phyloP scores from a whole-genome alignment of 1,140 invertebrate genomes.

The Bombus superbus region DNA sequence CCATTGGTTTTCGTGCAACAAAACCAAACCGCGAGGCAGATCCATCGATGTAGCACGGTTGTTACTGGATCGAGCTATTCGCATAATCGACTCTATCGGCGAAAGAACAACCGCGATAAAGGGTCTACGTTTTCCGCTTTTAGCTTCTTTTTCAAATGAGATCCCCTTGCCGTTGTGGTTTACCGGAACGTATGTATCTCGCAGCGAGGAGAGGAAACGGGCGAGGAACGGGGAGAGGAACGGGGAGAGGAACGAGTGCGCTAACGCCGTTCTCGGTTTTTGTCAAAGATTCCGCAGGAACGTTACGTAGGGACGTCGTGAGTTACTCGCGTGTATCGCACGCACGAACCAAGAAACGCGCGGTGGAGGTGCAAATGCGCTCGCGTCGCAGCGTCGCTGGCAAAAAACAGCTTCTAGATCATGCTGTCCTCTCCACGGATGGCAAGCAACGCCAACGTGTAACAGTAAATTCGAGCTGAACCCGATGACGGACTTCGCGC shows the following conservation, averaged over 20 bases:
- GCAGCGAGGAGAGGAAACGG: not conserved
- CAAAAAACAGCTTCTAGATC: slow-evolving; percentile 26
- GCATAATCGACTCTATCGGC: not conserved
- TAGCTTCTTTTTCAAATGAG: not conserved
- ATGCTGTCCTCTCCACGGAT: slow-evolving; percentile 25
- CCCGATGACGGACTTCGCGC: slow-evolving; percentile 36
- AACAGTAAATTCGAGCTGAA: slow-evolving; percentile 35
- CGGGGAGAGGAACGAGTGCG: not conserved
- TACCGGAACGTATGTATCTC: not conserved
- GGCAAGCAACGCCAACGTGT: slow-evolving; percentile 26
- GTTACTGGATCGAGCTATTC: not conserved
- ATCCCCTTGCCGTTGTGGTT: slow-evolving; percentile 6
- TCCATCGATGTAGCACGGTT: not conserved
- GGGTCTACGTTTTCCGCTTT: not conserved
- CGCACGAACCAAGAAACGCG: not conserved
- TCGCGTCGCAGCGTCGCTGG: not conserved
- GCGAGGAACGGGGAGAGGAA: not conserved
- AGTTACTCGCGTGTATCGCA: not conserved
- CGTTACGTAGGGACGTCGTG: too few species aligned
- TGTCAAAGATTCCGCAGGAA: not conserved
- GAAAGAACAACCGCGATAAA: not conserved
- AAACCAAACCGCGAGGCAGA: not conserved
- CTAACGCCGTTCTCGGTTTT: slow-evolving; percentile 19
- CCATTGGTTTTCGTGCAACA: not conserved
- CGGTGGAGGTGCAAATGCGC: slow-evolving; percentile 9